Base-by-base conservation (phyloP, 2,888 invertebrate species). In the Ceraclea dissimilis region DNA sequence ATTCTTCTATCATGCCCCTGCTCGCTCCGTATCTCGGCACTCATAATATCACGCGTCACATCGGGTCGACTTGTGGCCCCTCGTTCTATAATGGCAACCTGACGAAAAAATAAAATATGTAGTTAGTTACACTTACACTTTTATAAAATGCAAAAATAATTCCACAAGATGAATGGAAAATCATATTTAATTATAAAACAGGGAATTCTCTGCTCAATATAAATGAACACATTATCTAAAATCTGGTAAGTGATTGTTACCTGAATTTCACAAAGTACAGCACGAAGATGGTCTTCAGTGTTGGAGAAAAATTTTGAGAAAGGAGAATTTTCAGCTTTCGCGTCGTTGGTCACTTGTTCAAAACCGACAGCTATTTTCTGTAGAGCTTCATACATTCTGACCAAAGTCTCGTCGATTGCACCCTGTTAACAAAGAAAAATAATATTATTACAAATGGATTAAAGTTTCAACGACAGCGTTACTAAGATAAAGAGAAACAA, bases 1-100 rank as follows among this genome's bases (percentile, higher is more conserved):
- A 79, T 65, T 62, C 77, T 74, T 22, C 79, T 70, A 44, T 65
- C 66, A 4, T 78, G 75, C 60, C 70, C 68, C 33, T 64, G 62
- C 60, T 72, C 63, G 56, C 72, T 67, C 67, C 76, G 70, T 51
- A 66, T 68, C 17, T 71, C 69, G 8, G 65, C 62, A 4, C 69
- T 64, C 76, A 80, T 79, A 21, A 71, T 67, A 46, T 72, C 71
- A 2, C 79, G 69, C 2, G 65, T 66, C 6, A 79, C 70, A 64
- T 79, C 75, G 11, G 64, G 62, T 2, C 69, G 66, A 2, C 63
- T 63, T 6, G 63, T 58, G 6, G 69, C 65, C 2, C 65, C 66
- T 2, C 69, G 69, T 54, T 71, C 70, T 5, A 58, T 56, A 17
- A 62, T 54, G 13, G 56, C 59, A 10, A 54, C 53, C 60, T 62